Base-by-base conservation (phyloP, 2,113 vertebrate genomes). In the Trinectes maculatus region DNA sequence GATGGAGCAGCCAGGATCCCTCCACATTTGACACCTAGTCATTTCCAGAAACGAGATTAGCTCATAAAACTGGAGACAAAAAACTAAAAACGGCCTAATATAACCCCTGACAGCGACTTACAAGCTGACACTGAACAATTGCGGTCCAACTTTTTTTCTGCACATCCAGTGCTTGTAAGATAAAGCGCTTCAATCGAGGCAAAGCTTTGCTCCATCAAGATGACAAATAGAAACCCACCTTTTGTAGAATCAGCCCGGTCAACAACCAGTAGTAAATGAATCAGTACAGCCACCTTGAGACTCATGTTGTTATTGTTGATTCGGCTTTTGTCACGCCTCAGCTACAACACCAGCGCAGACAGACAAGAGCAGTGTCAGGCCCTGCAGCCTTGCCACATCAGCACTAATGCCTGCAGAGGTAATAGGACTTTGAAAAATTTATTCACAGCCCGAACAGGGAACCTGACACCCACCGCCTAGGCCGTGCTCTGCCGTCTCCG, bases 21-120 rank as follows among this genome's bases (percentile, higher is more conserved):
- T 3, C 98, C 98, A 15, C 98, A 99, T 92, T 99, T 99, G 79
- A 99, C 93, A 62, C 95, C 98, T 99, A 48, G 16, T 8, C 21
- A 48, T 53, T 10, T 60, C 21, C 42, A 43, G n/a, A n/a, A n/a
- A n/a, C n/a, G n/a, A n/a, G n/a, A n/a, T n/a, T n/a, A n/a, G n/a
- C n/a, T n/a, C n/a, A n/a, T n/a, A n/a, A n/a, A n/a, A n/a, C n/a
- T n/a, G n/a, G n/a, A n/a, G n/a, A n/a, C n/a, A n/a, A n/a, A n/a
- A n/a, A n/a, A n/a, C n/a, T n/a, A n/a, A n/a, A n/a, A n/a, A n/a
- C n/a, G n/a, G n/a, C n/a, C 57, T 43, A 24, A 49, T 37, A 64
- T 19, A 54, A 58, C 40, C 33, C 19, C 37, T 77, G 40, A 61
- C 44, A 64, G 11, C 48, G 10, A 31, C 58, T 55, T 68, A 83